phyloP scores from a whole-genome alignment of 2,113 vertebrate genomes.

The Girardinichthys multiradiatus region DNA sequence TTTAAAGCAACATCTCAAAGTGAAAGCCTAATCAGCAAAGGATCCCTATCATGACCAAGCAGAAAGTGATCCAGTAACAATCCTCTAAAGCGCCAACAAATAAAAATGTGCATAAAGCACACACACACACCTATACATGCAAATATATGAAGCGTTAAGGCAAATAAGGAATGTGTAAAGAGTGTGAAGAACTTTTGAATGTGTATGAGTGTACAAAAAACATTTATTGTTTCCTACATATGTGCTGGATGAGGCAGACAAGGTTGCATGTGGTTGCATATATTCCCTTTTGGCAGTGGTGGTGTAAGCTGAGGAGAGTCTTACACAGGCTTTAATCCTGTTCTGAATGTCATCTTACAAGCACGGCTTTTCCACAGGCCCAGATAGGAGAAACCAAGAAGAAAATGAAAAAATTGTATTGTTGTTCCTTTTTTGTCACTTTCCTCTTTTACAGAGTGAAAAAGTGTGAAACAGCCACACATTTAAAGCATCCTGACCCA shows the following conservation, averaged over 20 bases:
- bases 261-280: conserved; percentile 62
- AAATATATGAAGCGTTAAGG: too few species aligned
- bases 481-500: conserved; percentile 36
- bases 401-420: neutral
- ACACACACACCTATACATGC: too few species aligned
- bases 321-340: conserved; percentile 86
- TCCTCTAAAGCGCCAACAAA: conserved; percentile 58
- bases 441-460: conserved; percentile 10
- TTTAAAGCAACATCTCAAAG: conserved; percentile 59
- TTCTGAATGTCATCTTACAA: conserved; percentile 87
- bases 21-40: conserved; percentile 61
- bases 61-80: conserved; percentile 67
- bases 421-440: conserved; percentile 13
- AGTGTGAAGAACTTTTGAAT: conserved; percentile 17
- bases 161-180: too few species aligned
- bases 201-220: conserved; percentile 9
- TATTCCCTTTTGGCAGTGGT: conserved; percentile 80
- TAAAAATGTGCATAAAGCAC: conserved; percentile 3
- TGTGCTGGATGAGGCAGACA: conserved; percentile 16
- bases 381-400: conserved; percentile 74
- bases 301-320: conserved; percentile 85
- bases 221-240: conserved; percentile 26
- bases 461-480: conserved; percentile 25
- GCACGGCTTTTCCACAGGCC: conserved; percentile 80
- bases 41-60: conserved; percentile 62